phyloP scores from a whole-genome alignment of 1,140 invertebrate genomes.

The Dinoponera quadriceps region DNA sequence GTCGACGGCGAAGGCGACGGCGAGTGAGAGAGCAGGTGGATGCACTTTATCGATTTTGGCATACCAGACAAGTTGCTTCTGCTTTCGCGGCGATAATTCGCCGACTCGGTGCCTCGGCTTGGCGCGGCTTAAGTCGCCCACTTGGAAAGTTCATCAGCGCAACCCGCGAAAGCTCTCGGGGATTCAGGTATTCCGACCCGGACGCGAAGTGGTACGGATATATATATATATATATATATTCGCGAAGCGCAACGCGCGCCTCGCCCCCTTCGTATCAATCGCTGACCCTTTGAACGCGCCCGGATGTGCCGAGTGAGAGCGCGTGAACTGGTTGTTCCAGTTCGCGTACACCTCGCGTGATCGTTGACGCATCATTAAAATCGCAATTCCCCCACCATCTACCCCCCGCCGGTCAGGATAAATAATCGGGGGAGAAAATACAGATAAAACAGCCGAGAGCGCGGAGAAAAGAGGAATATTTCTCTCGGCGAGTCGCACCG shows the following conservation, averaged over 20 bases:
- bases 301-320: not conserved
- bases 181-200: slow-evolving; percentile 39
- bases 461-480: too few species aligned
- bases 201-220: slow-evolving; percentile 3
- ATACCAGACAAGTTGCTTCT: slow-evolving; percentile 74
- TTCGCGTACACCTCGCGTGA: too few species aligned
- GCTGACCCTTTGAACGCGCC: not conserved
- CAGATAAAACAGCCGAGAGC: too few species aligned
- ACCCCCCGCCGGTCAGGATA: too few species aligned
- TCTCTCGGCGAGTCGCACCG: too few species aligned
- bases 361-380: too few species aligned
- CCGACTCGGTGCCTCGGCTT: slow-evolving; percentile 57
- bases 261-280: slow-evolving; percentile 15
- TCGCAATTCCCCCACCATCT: too few species aligned
- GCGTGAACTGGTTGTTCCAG: not conserved
- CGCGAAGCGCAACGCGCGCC: not conserved
- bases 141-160: slow-evolving; percentile 71
- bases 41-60: slow-evolving; percentile 66
- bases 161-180: slow-evolving; percentile 33
- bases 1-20: slow-evolving; percentile 15
- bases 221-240: too few species aligned
- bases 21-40: slow-evolving; percentile 52
- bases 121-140: slow-evolving; percentile 68
- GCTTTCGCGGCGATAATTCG: slow-evolving; percentile 71
- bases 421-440: too few species aligned